Percentiles rank a stretch among this genome's conserved stretches.
phyloP scores from a whole-genome alignment of 2,113 vertebrate species.

The Mugil cephalus region DNA sequence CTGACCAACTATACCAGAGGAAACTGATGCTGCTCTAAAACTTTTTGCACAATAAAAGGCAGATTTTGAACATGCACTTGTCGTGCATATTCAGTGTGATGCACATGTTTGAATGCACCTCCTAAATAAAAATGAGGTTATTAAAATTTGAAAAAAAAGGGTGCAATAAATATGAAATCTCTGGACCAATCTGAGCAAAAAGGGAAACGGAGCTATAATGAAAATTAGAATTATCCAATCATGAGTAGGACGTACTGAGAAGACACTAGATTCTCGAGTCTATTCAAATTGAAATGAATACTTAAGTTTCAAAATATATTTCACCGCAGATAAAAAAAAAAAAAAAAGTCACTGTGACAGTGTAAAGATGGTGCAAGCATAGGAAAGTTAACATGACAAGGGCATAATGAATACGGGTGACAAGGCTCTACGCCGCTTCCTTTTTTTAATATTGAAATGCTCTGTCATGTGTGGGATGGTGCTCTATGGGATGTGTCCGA shows the following conservation, averaged over 20 bases:
- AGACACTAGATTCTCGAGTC: not conserved
- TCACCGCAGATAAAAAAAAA: no score
- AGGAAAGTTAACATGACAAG: conserved; percentile 16
- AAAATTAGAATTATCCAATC: conserved; percentile 9
- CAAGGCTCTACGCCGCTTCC: not conserved
- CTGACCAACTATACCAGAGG: no score
- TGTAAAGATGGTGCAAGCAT: not conserved
- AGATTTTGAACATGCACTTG: not conserved
- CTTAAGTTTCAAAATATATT: not conserved
- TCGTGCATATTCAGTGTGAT: conserved; percentile 5
- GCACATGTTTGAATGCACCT: not conserved
- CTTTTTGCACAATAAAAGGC: no score
- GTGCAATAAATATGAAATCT: not conserved
- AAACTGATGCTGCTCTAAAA: no score
- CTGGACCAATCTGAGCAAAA: not conserved
- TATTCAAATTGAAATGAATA: not conserved
- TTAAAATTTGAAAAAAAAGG: not conserved
- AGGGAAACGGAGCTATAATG: not conserved
- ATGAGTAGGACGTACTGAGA: not conserved
- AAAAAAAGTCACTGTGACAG: no score
- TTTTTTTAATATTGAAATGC: conserved; percentile 4
- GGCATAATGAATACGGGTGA: not conserved
- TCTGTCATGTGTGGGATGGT: conserved; percentile 4
- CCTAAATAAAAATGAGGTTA: no score
- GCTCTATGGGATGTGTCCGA: conserved; percentile 23